A percentile compares a stretch with the other conserved stretches of the same genome.
Conservation (phyloP, 2,113 vertebrate species). For the Callionymus lyra region DNA sequence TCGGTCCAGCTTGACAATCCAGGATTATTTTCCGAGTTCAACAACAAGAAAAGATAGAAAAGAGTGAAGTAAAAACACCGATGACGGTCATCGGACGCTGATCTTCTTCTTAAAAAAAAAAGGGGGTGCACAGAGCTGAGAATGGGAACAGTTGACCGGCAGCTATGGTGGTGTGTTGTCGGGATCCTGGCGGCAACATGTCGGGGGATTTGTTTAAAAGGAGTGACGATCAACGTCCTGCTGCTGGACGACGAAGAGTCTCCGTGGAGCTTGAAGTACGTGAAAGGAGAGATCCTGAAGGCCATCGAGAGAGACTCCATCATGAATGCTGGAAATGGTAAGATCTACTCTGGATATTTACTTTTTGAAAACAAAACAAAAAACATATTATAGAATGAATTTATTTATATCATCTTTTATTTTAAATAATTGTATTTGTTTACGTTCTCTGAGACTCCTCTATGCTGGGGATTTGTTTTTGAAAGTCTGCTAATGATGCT, state of each 20-base stretch:
- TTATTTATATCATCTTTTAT: no score
- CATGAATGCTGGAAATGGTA: constrained; percentile 42
- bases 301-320: constrained; percentile 60
- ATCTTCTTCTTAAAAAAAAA: neutral
- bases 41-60: neutral
- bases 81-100: neutral
- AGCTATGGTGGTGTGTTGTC: constrained; percentile 20
- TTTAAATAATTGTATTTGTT: no score
- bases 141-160: constrained; percentile 23
- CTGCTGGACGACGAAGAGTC: constrained; percentile 74
- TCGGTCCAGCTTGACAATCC: no score
- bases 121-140: neutral
- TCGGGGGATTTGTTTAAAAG: constrained; percentile 19
- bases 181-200: constrained; percentile 14
- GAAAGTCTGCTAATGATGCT: no score
- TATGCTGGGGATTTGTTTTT: no score
- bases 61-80: no score
- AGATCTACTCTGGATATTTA: neutral
- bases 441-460: no score
- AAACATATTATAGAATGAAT: neutral
- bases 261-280: constrained; percentile 53
- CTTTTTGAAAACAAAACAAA: no score
- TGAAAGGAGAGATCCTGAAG: constrained; percentile 54
- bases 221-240: constrained; percentile 75
- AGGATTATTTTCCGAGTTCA: no score